Percentiles rank a stretch among this genome's conserved stretches.
Conservation (phyloP, 2,888 invertebrate genomes). For the Drosophila quinaria region DNA sequence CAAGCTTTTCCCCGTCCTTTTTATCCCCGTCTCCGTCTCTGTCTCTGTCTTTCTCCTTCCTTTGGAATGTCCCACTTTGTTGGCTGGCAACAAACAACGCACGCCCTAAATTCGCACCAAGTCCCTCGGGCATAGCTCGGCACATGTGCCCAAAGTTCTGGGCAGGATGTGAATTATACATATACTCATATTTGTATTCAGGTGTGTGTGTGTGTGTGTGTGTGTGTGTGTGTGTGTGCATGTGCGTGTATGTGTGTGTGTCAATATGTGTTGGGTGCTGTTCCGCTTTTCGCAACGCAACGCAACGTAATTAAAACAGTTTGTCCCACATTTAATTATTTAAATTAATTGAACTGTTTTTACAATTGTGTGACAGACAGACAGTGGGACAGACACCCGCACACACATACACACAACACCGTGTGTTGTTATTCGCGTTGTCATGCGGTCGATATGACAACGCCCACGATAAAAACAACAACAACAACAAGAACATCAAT, state of each 20-base stretch:
- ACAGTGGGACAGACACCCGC: constrained; percentile 3
- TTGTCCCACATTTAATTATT: constrained; percentile 77
- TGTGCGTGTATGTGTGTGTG: background rate
- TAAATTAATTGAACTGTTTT: constrained; percentile 81
- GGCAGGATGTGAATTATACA: constrained; percentile 56
- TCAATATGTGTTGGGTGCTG: constrained; percentile 11
- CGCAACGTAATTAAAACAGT: constrained; percentile 78
- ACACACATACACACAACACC: constrained; percentile 8
- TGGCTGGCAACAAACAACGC: constrained; percentile 51
- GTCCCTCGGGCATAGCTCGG: constrained; percentile 46
- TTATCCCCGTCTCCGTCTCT: background rate
- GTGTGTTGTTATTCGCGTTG: constrained; percentile 55
- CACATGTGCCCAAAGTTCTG: constrained; percentile 36
- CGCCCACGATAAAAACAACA: constrained; percentile 51
- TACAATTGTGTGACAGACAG: constrained; percentile 56
- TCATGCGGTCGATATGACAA: constrained; percentile 78
- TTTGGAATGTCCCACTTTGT: constrained; percentile 35
- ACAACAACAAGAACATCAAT: constrained; percentile 12
- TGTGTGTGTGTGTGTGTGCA: constrained; percentile 2
- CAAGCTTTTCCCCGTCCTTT: background rate
- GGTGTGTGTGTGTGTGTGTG: constrained; percentile 12
- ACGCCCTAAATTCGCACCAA: constrained; percentile 51
- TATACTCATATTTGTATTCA: constrained; percentile 32
- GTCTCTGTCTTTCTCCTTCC: too few species aligned
- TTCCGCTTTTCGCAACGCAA: constrained; percentile 41